A percentile compares a stretch with the other conserved stretches of the same genome.
These are phyloP conservation scores for Sceloporus tristichus DNA, from an alignment of 2,113 vertebrate genomes.

Conservation along the genomic window DNA sequence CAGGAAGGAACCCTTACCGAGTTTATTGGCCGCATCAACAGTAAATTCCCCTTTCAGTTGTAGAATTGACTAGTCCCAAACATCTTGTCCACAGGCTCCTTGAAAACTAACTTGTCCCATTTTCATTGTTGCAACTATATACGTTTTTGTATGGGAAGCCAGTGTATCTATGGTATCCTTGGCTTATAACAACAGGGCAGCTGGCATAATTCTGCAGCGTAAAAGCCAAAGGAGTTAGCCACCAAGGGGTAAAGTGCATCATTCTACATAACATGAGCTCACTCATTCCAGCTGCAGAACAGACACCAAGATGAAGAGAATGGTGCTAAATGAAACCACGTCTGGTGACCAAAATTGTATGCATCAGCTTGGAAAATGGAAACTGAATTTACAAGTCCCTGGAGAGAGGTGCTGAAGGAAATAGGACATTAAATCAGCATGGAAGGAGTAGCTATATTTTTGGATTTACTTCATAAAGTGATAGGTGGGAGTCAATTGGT, in stretches of 20 bases:
- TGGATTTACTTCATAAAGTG: not conserved
- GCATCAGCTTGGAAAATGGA: not conserved
- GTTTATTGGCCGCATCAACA: no score
- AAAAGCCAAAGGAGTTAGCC: not conserved
- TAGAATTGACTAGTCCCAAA: fast-evolving
- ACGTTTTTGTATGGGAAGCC: not conserved
- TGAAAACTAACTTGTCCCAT: not conserved
- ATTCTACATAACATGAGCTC: fast-evolving
- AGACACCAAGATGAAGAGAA: conserved; percentile 15
- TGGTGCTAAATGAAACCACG: conserved; percentile 5
- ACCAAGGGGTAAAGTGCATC: not conserved
- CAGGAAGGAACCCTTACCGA: no score
- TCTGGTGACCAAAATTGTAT: not conserved
- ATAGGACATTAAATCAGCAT: not conserved
- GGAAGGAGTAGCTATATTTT: not conserved
- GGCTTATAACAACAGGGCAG: not conserved
- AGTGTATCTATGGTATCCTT: not conserved
- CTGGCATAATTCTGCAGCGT: not conserved
- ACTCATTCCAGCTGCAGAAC: not conserved
- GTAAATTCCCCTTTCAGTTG: no score
- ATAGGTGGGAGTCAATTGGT: not conserved
- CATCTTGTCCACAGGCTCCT: not conserved
- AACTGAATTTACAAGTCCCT: not conserved
- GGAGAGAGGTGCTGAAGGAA: not conserved
- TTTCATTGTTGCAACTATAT: not conserved